Conservation (phyloP, 2,797 vertebrate species). For the Amazona ochrocephala region DNA sequence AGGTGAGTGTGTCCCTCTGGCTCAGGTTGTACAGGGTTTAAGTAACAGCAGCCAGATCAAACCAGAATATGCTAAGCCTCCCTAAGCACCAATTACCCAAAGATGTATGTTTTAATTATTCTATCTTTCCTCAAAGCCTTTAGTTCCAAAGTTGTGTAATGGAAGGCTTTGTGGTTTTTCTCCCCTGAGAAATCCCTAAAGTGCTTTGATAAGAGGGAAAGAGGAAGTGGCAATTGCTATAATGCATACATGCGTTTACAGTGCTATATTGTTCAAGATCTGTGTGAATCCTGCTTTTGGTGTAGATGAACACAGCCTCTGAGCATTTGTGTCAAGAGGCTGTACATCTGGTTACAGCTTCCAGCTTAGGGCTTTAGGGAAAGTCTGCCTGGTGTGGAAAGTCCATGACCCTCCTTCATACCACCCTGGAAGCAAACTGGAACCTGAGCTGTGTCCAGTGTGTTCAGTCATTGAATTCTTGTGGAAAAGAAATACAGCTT, state of each 20-base stretch:
- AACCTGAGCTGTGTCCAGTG: neutral
- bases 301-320: constrained; percentile 14
- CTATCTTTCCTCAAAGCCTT: constrained; percentile 45
- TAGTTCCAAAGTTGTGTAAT: neutral
- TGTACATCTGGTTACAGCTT: constrained; percentile 50
- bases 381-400: neutral
- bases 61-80: neutral
- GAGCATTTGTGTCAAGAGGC: constrained; percentile 18
- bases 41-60: constrained; percentile 15
- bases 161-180: constrained; percentile 42
- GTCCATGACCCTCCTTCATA: constrained; percentile 11
- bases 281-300: neutral
- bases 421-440: constrained; percentile 47
- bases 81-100: neutral
- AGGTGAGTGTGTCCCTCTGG: neutral
- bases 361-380: neutral
- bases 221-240: constrained; percentile 22
- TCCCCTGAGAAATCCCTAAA: constrained; percentile 7
- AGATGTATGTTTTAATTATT: constrained; percentile 25
- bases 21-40: neutral
- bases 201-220: neutral
- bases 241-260: neutral
- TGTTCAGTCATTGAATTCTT: neutral
- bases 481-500: neutral
- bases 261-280: constrained; percentile 45